Conservation (phyloP, 2,113 vertebrate species). For the Oryzias melastigma region DNA sequence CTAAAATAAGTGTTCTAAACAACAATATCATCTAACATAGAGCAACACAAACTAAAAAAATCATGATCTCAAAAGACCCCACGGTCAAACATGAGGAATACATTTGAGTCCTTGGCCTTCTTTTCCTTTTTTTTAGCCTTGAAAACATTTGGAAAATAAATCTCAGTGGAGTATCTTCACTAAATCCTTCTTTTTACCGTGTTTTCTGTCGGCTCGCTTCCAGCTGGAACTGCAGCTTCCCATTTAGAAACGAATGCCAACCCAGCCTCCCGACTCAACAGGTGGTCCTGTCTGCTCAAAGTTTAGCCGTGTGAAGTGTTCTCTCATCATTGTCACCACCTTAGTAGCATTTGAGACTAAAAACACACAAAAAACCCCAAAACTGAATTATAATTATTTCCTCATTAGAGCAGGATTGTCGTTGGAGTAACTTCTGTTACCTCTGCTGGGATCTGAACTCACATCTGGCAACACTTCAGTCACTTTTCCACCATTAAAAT, state of each 20-base stretch:
- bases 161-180: too few relatives aligned
- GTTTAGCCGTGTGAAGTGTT: conserved; percentile 19
- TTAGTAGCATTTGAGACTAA: conserved; percentile 1
- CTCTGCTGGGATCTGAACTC: too few relatives aligned
- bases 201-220: conserved; percentile 40
- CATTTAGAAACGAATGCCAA: conserved; percentile 16
- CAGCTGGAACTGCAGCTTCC: conserved; percentile 30
- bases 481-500: conserved; percentile 50
- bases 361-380: conserved; percentile 4
- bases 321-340: conserved; percentile 16
- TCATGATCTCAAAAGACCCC: too few relatives aligned
- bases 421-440: conserved; percentile 31
- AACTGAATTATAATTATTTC: conserved; percentile 23
- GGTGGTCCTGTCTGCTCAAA: conserved; percentile 13
- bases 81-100: too few relatives aligned
- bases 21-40: too few relatives aligned
- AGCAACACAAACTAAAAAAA: too few relatives aligned
- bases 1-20: too few relatives aligned
- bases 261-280: conserved; percentile 10
- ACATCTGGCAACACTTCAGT: conserved; percentile 57
- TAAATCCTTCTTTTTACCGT: too few relatives aligned
- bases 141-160: too few relatives aligned
- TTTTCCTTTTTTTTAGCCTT: too few relatives aligned
- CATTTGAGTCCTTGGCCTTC: too few relatives aligned
- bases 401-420: conserved; percentile 22